Conservation (phyloP, 2,797 vertebrate species). For the Rachycentron canadum region DNA sequence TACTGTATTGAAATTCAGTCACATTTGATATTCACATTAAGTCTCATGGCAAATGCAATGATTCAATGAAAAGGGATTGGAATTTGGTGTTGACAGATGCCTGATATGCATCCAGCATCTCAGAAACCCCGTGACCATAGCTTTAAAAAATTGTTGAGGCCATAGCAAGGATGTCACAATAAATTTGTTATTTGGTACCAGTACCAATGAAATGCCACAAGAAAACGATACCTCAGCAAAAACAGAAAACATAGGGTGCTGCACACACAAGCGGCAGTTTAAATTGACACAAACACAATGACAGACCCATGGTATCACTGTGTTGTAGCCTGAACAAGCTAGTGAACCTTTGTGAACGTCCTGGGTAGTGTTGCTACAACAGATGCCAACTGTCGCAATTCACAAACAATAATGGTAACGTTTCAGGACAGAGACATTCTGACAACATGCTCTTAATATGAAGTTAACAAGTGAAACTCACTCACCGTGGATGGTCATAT, state of each 20-base stretch:
- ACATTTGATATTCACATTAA: slow-evolving; percentile 56
- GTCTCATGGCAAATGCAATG: slow-evolving; percentile 25
- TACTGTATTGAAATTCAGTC: slow-evolving; percentile 56
- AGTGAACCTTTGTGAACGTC: not conserved
- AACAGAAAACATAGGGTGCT: too few relatives aligned
- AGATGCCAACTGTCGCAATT: not conserved
- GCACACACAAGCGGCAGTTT: too few relatives aligned
- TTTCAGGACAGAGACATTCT: not conserved
- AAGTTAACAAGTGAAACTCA: not conserved
- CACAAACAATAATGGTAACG: not conserved
- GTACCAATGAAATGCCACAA: not conserved
- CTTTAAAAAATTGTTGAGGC: too few relatives aligned
- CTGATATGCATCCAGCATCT: slow-evolving; percentile 35
- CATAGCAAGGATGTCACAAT: not conserved
- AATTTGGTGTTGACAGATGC: slow-evolving; percentile 28
- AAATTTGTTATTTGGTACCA: not conserved
- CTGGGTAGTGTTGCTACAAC: too few relatives aligned
- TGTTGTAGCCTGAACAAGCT: too few relatives aligned
- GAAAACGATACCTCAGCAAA: too few relatives aligned
- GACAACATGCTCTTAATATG: not conserved
- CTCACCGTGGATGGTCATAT: not conserved
- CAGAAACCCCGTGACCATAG: slow-evolving; percentile 38
- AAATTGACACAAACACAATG: too few relatives aligned
- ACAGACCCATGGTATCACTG: too few relatives aligned
- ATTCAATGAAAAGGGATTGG: slow-evolving; percentile 11